Conservation (phyloP, 1,140 invertebrate genomes). For the Papilio xuthus region DNA sequence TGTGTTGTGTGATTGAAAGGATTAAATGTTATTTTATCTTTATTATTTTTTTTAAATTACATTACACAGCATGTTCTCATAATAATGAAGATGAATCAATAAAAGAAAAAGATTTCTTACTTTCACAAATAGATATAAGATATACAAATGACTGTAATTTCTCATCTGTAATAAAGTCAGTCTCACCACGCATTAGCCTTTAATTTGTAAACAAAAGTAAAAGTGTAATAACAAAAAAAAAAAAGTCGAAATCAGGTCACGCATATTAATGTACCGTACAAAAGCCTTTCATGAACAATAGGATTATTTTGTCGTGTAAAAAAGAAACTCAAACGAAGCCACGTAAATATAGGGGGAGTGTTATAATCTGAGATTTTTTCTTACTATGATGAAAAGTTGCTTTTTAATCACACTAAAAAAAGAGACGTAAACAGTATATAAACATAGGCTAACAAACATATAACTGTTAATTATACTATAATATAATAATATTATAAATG, state of each 20-base stretch:
- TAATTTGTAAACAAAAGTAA: slow-evolving; percentile 3
- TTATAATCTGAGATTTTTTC: slow-evolving; percentile 21
- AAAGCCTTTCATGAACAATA: slow-evolving; percentile 6
- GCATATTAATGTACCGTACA: slow-evolving; percentile 27
- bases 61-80: too few species aligned
- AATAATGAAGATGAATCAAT: too few species aligned
- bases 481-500: too few species aligned
- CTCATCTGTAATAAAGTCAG: not conserved
- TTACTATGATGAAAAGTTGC: not conserved
- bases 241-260: slow-evolving; percentile 21
- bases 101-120: too few species aligned
- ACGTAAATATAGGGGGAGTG: slow-evolving; percentile 1
- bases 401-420: not conserved
- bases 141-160: too few species aligned
- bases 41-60: too few species aligned
- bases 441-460: not conserved
- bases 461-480: too few species aligned
- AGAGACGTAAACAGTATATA: not conserved
- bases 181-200: not conserved
- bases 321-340: slow-evolving; percentile 1
- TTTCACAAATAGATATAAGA: too few species aligned
- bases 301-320: slow-evolving; percentile 25
- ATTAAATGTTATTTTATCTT: too few species aligned
- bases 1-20: too few species aligned
- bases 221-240: not conserved